A percentile compares a stretch with the other conserved stretches of the same genome.
These are phyloP conservation scores for Chiroxiphia lanceolata DNA, from an alignment of 2,797 vertebrate species.

Conservation along the genomic window DNA sequence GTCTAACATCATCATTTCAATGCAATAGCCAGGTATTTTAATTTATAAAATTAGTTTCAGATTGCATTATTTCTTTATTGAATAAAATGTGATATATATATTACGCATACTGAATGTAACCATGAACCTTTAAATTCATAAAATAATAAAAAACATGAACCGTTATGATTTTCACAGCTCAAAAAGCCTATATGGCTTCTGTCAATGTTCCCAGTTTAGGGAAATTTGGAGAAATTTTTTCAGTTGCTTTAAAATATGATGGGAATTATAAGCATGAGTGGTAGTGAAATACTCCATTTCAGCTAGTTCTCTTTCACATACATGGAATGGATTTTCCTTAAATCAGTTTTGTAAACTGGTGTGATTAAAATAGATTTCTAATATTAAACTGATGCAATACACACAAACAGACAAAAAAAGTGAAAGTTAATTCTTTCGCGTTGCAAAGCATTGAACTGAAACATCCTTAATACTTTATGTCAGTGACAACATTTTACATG, in stretches of 20 bases:
- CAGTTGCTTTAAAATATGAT: background rate
- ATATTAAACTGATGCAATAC: background rate
- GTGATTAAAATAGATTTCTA: background rate
- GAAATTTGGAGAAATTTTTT: background rate
- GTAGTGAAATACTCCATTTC: background rate
- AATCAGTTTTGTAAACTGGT: background rate
- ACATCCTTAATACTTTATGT: background rate
- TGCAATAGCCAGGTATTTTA: background rate
- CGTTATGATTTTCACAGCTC: background rate
- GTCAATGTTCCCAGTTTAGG: background rate
- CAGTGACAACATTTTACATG: background rate
- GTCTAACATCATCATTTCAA: background rate
- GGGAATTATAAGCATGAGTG: background rate
- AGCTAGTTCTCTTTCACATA: background rate
- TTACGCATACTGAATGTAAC: background rate
- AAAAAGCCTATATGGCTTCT: background rate
- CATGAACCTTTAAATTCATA: background rate
- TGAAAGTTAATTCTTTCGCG: background rate
- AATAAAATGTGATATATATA: background rate
- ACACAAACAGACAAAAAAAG: background rate
- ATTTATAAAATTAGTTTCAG: background rate
- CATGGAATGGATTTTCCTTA: background rate
- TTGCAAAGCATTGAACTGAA: background rate
- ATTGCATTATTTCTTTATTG: background rate
- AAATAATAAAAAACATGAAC: background rate